A percentile compares a stretch with the other conserved stretches of the same genome.
These are phyloP conservation scores for Ochotona princeps DNA, from an alignment of 2,113 vertebrate species.

Conservation along the genomic window DNA sequence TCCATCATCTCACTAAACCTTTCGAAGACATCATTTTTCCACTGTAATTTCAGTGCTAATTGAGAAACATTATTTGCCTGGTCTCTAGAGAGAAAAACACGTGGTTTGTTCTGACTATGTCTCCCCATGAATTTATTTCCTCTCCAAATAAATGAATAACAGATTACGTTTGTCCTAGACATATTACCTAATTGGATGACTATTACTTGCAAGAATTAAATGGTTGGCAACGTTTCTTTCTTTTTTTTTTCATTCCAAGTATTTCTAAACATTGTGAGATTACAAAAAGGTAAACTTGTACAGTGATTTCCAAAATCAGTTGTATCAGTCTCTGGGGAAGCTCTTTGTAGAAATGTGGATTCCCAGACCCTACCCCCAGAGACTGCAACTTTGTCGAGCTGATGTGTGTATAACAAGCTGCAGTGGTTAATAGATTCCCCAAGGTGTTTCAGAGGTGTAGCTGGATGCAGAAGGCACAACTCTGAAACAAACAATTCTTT, in stretches of 20 bases:
- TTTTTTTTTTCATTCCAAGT: not conserved
- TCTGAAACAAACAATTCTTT: not conserved
- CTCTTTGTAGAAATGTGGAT: conserved; percentile 9
- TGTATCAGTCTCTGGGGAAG: not conserved
- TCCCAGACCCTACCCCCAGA: not conserved
- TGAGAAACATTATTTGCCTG: not conserved
- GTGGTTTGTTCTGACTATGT: not conserved
- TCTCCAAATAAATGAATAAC: not conserved
- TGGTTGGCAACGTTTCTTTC: not conserved
- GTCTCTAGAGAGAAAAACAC: not conserved
- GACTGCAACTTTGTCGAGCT: not conserved
- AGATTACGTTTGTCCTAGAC: conserved; percentile 8
- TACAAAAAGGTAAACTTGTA: not conserved
- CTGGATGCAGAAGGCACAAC: not conserved
- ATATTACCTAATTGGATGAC: conserved; percentile 17
- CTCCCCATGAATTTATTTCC: not conserved
- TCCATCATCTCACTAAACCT: not conserved
- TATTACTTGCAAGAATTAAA: conserved; percentile 42
- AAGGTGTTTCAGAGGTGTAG: not conserved
- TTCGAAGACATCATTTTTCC: not conserved
- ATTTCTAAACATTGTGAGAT: not conserved
- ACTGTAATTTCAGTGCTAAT: conserved; percentile 17
- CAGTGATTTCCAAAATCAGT: not conserved
- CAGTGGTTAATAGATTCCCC: not conserved
- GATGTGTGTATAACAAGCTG: not conserved